A percentile compares a stretch with the other conserved stretches of the same genome.
phyloP scores from a whole-genome alignment of 1,140 invertebrate species.

The Antheraea pernyi region DNA sequence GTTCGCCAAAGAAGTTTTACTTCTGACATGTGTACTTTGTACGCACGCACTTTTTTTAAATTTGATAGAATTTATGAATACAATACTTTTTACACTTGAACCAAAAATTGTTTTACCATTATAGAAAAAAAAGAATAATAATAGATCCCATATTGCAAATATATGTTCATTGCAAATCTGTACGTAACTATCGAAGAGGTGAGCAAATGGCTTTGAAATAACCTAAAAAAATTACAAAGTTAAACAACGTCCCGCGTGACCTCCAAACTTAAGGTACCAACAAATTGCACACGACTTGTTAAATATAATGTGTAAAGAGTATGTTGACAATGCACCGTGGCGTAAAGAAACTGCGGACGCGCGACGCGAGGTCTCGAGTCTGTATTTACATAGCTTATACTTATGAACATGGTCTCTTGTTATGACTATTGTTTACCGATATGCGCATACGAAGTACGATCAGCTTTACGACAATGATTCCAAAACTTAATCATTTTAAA shows the following conservation, averaged over 20 bases:
- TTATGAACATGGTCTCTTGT: conserved; percentile 21
- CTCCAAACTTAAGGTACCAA: not conserved
- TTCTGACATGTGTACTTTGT: no score
- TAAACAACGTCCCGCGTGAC: not conserved
- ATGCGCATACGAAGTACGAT: conserved; percentile 42
- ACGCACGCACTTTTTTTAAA: no score
- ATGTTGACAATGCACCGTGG: conserved; percentile 17
- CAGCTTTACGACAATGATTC: not conserved
- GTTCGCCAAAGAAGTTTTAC: no score
- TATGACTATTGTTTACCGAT: conserved; percentile 38
- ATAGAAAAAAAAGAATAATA: no score
- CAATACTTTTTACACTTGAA: no score
- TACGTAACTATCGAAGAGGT: no score
- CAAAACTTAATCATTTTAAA: not conserved
- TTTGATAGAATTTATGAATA: no score
- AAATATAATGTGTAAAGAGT: conserved; percentile 30
- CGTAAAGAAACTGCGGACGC: conserved; percentile 13
- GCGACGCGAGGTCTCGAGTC: conserved; percentile 17
- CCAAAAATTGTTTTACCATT: no score
- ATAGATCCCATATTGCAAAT: no score
- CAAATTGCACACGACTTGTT: conserved; percentile 1
- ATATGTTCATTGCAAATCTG: no score
- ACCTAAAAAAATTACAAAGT: not conserved
- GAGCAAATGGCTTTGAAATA: not conserved
- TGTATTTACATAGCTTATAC: conserved; percentile 49